Evolutionary conservation across 1,140 invertebrate species (phyloP), one percentile per base, ranked within the genome.

Genomic region (Zaprionus kolodkinae): DNA sequence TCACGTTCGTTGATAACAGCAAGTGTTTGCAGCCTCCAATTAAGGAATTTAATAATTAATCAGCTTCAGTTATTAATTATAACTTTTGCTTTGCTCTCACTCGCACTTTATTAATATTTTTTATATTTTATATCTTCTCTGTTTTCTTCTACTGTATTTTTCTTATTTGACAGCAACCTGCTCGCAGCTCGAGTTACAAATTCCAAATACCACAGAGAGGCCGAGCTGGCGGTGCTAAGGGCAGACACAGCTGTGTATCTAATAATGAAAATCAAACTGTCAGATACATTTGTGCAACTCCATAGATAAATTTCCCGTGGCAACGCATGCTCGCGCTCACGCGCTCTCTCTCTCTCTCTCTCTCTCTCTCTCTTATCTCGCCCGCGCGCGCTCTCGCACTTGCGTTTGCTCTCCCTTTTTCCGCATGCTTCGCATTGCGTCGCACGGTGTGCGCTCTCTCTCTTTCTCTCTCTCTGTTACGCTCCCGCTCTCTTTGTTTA

Each of bases 171-270:
- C 77, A 72, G 61, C 84, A 88, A 87, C 83, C 79, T 85, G 83
- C 75, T 85, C 45, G 56, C 57, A 61, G 63, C 13, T 52, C 45
- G 55, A 48, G 54, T 64, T 73, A 61, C 68, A 76, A 79, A 71
- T 73, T 72, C 25, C 65, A 74, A 87, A 71, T 74, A 66, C 27
- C 57, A 75, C 57, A 75, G 30, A 45, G 63, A 12, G 27, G 27
- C 56, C 48, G 67, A 43, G 52, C 33, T 50, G 45, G 25, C 54
- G 70, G 70, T 79, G 81, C 67, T 65, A 65, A 67, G 61, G 45
- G 69, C 76, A 55, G 69, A 79, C 72, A 79, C 80, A 83, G 83
- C 83, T 87, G 84, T 87, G 83, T 87, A 88, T 88, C 79, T 83
- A 83, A 84, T 73, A 79, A 88, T 71, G 84, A 88, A 88, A 87